Evolutionary conservation across 2,797 vertebrate genomes (phyloP), one percentile per base, ranked within the genome.

Genomic region (Ispidina lecontei): DNA sequence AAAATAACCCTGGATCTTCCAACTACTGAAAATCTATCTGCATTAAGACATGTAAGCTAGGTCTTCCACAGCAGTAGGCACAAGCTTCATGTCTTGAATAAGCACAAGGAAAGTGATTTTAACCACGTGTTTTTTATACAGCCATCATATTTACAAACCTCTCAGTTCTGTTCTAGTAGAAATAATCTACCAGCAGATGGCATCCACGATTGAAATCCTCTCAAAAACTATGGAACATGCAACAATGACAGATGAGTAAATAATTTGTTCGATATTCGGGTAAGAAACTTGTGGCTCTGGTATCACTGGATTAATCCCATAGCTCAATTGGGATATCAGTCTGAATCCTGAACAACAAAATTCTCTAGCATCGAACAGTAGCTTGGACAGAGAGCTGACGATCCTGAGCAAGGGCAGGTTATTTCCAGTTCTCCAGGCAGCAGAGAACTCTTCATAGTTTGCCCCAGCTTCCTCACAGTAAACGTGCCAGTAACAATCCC

Each of bases 391-490:
- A 41, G 16, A 39, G 26, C 43, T 2, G 20, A 10, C 18, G 15
- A 7, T 4, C 37, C 6, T 0, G 1, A 17, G 20, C 65, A 43
- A 12, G n/a, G 33, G 0, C 28, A 15, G 23, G 55, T 2, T 22
- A 25, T 25, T 31, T 11, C 33, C 54, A 28, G 33, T 14, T 44
- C 37, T 58, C 25, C 49, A 1, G 7, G 33, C 44, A 49, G 67
- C 2, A 60, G 14, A 2, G 25, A 74, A 17, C 4, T 12, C 15
- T 33, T 29, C 22, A 20, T 0, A 1, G 43, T 52, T 20, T 20
- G 6, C 14, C 46, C 41, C 0, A 1, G 23, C 35, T 89, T 37
- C 47, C 13, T 5, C 51, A 7, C 31, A 22, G 26, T 19, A 47
- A 25, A 22, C n/a, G 5, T 3, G 14, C 4, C 44, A 17, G 25